Evolutionary conservation across 2,888 invertebrate genomes (phyloP), one percentile per base, ranked within the genome.

Genomic region (Cecidostiba fungosa): DNA sequence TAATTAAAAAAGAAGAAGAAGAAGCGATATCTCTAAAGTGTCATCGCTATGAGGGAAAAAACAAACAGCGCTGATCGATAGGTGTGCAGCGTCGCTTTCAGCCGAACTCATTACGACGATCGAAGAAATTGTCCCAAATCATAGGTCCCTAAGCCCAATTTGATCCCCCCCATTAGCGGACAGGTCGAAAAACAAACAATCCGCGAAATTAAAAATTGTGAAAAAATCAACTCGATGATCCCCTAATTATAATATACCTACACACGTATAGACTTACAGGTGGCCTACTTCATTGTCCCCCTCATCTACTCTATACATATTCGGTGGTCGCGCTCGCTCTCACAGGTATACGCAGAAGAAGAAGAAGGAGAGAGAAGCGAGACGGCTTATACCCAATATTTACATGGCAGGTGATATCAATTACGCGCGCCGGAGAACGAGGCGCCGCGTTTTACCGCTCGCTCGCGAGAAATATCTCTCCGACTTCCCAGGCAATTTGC

Each of bases 351-450:
- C 66, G 54, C 36, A 19, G 32, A 14, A 62, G 26, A 26, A 26
- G 26, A n/a, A n/a, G n/a, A n/a, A n/a, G n/a, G n/a, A n/a, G 26
- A 12, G 29, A 66, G 66, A 26, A 66, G 14, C 80, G 72, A 70
- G 82, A 73, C 76, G 26, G 72, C 73, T 86, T 82, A 88, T 85
- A 92, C 90, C 92, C 91, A 89, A 92, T 91, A 91, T 92, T 93
- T 92, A 92, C 92, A 92, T 91, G 92, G 92, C 92, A 92, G 93
- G 93, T 92, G 92, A 92, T 92, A 92, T 93, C 92, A 92, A 93
- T 93, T 93, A 92, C 90, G 89, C 86, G 84, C 85, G 85, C 87
- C 10, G n/a, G 66, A 12, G 29, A 29, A 54, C 32, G 47, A 90
- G 90, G 90, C 90, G 90, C 90, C 90, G 88, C 66, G 78, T 87